A percentile compares a stretch with the other conserved stretches of the same genome.
Evolutionary conservation across 2,888 invertebrate genomes (phyloP).

Genomic region (Oxycera nigricornis): DNA sequence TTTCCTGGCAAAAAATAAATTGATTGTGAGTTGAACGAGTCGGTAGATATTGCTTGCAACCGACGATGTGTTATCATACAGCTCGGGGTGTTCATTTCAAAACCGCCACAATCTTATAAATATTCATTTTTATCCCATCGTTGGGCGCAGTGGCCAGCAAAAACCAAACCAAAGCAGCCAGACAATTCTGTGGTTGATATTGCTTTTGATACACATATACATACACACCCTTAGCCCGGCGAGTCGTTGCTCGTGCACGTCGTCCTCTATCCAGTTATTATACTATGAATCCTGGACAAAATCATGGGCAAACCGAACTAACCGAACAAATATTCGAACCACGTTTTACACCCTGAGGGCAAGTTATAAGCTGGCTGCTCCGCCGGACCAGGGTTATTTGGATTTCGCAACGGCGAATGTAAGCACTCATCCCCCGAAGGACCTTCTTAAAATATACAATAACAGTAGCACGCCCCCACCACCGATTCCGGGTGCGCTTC

Average conservation of each 20-base stretch:
- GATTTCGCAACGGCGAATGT: not conserved
- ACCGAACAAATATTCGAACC: constrained; percentile 31
- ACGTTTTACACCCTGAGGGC: constrained; percentile 22
- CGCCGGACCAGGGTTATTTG: constrained; percentile 10
- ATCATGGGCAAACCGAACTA: not conserved
- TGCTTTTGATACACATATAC: constrained; percentile 15
- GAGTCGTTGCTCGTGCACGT: too few relatives aligned
- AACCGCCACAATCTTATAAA: constrained; percentile 31
- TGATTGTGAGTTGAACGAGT: not conserved
- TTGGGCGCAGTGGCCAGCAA: constrained; percentile 1
- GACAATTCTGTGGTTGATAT: constrained; percentile 31
- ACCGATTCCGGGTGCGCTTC: not conserved
- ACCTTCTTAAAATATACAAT: constrained; percentile 23
- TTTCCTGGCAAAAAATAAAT: not conserved
- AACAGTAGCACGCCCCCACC: not conserved
- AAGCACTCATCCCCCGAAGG: not conserved
- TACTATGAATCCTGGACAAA: constrained; percentile 5
- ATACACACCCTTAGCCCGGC: not conserved
- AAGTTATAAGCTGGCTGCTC: constrained; percentile 15
- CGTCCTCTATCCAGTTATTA: too few relatives aligned
- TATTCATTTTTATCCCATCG: constrained; percentile 36
- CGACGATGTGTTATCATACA: not conserved
- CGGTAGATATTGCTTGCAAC: not conserved
- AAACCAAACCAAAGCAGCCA: not conserved
- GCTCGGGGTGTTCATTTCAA: constrained; percentile 13